Conservation (phyloP, 2,888 invertebrate genomes). For the Callosobruchus maculatus region DNA sequence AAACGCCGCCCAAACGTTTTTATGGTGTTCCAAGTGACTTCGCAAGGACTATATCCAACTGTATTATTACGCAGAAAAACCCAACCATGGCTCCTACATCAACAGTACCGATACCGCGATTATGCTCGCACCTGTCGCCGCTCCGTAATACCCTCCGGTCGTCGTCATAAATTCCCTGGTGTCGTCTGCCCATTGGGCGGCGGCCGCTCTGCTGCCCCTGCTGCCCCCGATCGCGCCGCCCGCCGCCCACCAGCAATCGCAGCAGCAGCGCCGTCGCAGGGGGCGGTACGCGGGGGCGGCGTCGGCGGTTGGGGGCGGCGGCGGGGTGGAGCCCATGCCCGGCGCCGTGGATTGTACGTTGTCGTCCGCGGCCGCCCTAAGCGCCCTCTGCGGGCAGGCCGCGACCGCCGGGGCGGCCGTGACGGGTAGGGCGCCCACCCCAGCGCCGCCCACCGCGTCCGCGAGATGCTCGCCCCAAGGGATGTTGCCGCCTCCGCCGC, state of each 20-base stretch:
- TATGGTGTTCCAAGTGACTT: too few relatives aligned
- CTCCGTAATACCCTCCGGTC: not conserved
- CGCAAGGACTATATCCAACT: too few relatives aligned
- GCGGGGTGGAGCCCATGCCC: not conserved
- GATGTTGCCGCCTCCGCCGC: conserved; percentile 41
- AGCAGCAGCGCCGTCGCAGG: not conserved
- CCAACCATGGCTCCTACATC: too few relatives aligned
- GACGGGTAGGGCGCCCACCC: conserved; percentile 13
- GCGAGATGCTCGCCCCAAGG: not conserved
- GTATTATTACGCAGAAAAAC: too few relatives aligned
- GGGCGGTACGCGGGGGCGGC: not conserved
- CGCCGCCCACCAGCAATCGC: not conserved
- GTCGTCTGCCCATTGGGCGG: not conserved
- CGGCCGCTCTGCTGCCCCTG: not conserved
- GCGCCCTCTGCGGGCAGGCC: conserved; percentile 34
- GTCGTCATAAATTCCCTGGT: not conserved
- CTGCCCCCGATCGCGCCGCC: not conserved
- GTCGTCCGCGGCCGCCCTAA: not conserved
- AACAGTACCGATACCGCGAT: too few relatives aligned
- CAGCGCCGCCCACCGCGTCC: not conserved
- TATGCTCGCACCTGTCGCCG: not conserved
- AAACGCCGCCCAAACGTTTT: too few relatives aligned
- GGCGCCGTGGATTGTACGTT: not conserved
- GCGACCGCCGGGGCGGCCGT: conserved; percentile 44
- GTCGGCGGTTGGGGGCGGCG: too few relatives aligned